phyloP scores from a whole-genome alignment of 2,888 invertebrate species.

The Leptodirus hochenwartii region DNA sequence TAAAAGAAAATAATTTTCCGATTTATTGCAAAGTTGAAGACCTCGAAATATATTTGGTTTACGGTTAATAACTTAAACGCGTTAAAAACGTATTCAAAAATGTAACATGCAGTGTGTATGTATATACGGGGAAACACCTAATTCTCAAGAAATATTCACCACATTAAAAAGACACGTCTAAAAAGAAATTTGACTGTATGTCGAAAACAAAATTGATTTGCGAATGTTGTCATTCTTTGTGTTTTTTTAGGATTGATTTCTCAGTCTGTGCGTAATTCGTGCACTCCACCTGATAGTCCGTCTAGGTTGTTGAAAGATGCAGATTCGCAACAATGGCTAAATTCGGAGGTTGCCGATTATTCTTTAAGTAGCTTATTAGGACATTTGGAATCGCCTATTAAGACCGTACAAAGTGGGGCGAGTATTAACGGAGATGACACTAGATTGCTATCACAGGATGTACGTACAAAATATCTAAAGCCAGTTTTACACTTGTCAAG shows the following conservation, averaged over 20 bases:
- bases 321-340: constrained; percentile 51
- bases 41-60: too few relatives aligned
- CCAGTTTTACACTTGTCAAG: constrained; percentile 3
- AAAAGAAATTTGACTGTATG: too few relatives aligned
- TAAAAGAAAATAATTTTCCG: too few relatives aligned
- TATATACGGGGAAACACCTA: too few relatives aligned
- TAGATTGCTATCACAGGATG: constrained; percentile 35
- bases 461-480: constrained; percentile 19
- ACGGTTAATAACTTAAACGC: too few relatives aligned
- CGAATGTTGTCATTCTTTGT: too few relatives aligned
- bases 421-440: constrained; percentile 27
- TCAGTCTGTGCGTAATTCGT: constrained; percentile 11
- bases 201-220: too few relatives aligned
- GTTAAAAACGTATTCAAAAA: too few relatives aligned
- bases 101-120: too few relatives aligned
- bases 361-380: constrained; percentile 73
- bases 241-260: constrained; percentile 17
- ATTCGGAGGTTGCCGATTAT: constrained; percentile 64
- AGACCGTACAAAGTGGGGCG: constrained; percentile 19
- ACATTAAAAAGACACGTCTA: too few relatives aligned
- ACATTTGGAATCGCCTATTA: constrained; percentile 55
- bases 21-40: too few relatives aligned
- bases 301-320: constrained; percentile 46
- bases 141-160: too few relatives aligned
- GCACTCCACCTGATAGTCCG: constrained; percentile 34